Base-by-base conservation (phyloP, 2,888 invertebrate genomes). In the Pteria penguin region DNA sequence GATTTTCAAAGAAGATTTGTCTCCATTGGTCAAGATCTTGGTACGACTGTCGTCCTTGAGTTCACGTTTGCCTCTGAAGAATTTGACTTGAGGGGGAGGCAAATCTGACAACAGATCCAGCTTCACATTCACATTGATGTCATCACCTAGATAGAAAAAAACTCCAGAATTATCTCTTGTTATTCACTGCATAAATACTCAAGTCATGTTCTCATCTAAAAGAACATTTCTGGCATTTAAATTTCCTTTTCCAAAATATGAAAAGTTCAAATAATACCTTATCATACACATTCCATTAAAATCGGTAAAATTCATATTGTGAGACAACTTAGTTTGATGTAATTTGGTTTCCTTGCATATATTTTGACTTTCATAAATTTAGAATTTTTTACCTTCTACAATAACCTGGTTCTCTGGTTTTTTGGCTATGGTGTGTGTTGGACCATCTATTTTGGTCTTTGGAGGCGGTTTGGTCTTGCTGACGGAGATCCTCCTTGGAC, bases 41-140 rank as follows among this genome's bases (percentile, higher is more conserved):
- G 95, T 96, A 88, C 97, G 97, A 65, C 98, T 97, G 93, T 99
- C 98, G 54, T 98, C 98, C 87, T 97, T 94, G 92, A 97, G 96
- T 92, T 97, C 98, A 93, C 97, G 98, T 80, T 98, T 95, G 84
- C 98, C 99, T 84, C 98, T 97, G 93, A 80, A 88, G 81, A 89
- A 98, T 93, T 96, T 97, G 93, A 98, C 97, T 27, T 96, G 96
- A 3, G 99, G 98, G 71, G 97, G 95, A 63, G 98, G 98, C 1
- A 82, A 54, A 36, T 82, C 81, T 8, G 80, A 75, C 14, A 78
- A 97, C 83, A 99, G 96, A 93, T 96, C 95, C 72, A 98, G 96
- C 5, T 81, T 70, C 26, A 89, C 76, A 22, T 82, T 80, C 33
- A 87, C 72, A 61, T 80, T 80, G n/a, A 89, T 75, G 29, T 84